Base-by-base conservation (phyloP, 2,797 vertebrate species). In the Intellagama lesueurii region DNA sequence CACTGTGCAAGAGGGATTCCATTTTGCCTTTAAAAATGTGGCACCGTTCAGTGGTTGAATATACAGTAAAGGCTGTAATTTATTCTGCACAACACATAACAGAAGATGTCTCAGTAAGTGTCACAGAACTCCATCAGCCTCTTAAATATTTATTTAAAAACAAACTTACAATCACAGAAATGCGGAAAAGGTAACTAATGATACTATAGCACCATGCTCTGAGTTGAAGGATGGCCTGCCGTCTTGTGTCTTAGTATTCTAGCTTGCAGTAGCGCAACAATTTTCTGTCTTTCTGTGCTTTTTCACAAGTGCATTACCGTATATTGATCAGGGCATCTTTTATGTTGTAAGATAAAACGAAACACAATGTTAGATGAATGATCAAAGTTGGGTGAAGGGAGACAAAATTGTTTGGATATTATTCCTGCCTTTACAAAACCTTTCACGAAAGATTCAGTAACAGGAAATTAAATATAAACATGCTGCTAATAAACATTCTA, bases 1-100 rank as follows among this genome's bases (percentile, higher is more conserved):
- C 24, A 14, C 5, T 3, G 7, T 85, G 35, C 87, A 68, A 16
- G 14, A n/a, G 78, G 72, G 89, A 69, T 94, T 84, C 79, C 52
- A 0, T 28, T 88, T 64, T 80, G 6, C 30, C 40, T 81, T 1
- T 9, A 24, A 75, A 87, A 81, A 22, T 30, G 72, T 93, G 12
- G 49, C 52, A 77, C 70, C 90, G 93, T 92, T 81, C 78, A 90
- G 81, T 76, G 19, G 28, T 86, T 87, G 82, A 24, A 87, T 86
- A 87, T 88, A 68, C 40, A 66, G 72, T 94, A 64, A 95, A 93
- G 85, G 8, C 1, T 40, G 0, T 66, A 93, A 40, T 95, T 94
- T 95, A 80, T 90, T 96, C 92, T 96, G 66, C 91, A 90, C 93
- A 47, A 87, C 95, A 97, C 96, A 91, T 94, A 79, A 80, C 87